Conservation (phyloP, 2,113 vertebrate genomes). For the Chamaea fasciata region DNA sequence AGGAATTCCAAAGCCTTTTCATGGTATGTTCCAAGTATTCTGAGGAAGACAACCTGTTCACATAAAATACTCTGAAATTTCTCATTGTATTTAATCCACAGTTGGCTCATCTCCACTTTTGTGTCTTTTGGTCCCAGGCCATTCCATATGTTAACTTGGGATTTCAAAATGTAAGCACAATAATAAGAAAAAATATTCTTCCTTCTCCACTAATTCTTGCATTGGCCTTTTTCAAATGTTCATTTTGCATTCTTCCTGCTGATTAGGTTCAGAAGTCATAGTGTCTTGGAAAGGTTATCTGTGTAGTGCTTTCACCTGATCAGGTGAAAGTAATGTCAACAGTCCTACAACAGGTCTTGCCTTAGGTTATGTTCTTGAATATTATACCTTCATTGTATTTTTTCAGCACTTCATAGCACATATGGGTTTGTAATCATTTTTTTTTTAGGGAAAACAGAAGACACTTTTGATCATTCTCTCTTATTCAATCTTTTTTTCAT, state of each 20-base stretch:
- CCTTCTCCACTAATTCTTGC: not conserved
- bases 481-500: not conserved
- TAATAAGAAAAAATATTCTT: not conserved
- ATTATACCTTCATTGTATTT: not conserved
- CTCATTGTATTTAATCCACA: not conserved
- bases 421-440: not conserved
- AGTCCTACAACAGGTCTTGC: not conserved
- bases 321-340: not conserved
- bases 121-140: not conserved
- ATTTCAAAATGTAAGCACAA: not conserved
- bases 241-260: not conserved
- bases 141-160: not conserved
- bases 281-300: not conserved
- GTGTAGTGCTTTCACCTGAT: not conserved
- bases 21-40: not conserved
- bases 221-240: not conserved
- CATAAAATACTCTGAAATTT: not conserved
- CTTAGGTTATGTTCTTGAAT: not conserved
- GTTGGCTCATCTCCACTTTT: not conserved
- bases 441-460: not conserved
- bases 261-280: not conserved
- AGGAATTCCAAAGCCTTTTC: not conserved
- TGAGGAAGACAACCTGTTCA: not conserved
- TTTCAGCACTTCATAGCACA: not conserved
- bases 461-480: not conserved